Evolutionary conservation across 2,888 invertebrate species (phyloP), one percentile per base, ranked within the genome.

Genomic region (Archaeoteleia sp.): DNA sequence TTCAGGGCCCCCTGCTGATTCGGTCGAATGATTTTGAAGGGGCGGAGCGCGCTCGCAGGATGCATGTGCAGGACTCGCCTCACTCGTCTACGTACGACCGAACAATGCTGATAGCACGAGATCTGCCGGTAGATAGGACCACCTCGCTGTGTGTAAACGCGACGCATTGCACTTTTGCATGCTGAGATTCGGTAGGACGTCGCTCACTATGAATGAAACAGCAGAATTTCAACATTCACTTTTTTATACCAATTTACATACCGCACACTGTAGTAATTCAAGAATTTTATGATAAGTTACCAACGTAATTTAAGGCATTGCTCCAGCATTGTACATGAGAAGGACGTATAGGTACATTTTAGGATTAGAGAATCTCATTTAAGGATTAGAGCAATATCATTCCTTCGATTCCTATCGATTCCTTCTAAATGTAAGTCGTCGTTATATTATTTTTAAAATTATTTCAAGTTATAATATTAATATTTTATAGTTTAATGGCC

Each of bases 1-100:
- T 55, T 43, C 42, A 32, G 5, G 68, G 62, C 71, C 77, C 73
- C 78, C 77, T 58, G 74, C 74, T 73, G 77, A 61, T 72, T 57
- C 13, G 48, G 32, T 49, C 62, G 70, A 73, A 74, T 54, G 51
- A 74, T 74, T 71, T 66, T 49, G 27, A 58, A 58, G 53, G 66
- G 74, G 71, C 70, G 69, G 37, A n/a, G n/a, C n/a, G 70, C 63
- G 46, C 53, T 7, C 12, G 6, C 4, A 17, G 23, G 29, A 49
- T 61, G 60, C 55, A 57, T 46, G 49, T 39, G 51, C 55, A 55
- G 17, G 35, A 46, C 45, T 35, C 40, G 48, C 54, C 37, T 45
- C 32, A 12, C 54, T 49, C 37, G 29, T 4, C 25, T 30, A 29
- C 30, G 39, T 30, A 39, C 10, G 13, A 49, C 15, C 34, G 35